A percentile compares a stretch with the other conserved stretches of the same genome.
phyloP scores from a whole-genome alignment of 1,140 invertebrate genomes.

The Bicyclus anynana region DNA sequence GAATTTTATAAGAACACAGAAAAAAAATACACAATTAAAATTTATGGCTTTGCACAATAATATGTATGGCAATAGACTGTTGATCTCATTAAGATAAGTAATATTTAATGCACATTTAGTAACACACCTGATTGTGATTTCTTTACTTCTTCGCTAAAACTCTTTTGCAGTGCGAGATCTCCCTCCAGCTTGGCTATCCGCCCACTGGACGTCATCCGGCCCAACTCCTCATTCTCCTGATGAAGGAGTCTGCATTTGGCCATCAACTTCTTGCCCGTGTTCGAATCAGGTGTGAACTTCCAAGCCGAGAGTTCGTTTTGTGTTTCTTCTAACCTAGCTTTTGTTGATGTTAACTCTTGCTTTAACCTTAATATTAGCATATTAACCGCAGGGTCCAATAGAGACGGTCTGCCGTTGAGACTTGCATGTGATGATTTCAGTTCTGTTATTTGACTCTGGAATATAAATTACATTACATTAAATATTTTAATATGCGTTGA shows the following conservation, averaged over 20 bases:
- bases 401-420: slow-evolving; percentile 84
- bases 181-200: slow-evolving; percentile 96
- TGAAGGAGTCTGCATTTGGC: slow-evolving; percentile 97
- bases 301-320: slow-evolving; percentile 98
- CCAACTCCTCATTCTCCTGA: slow-evolving; percentile 98
- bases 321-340: slow-evolving; percentile 95
- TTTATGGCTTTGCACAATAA: too few relatives aligned
- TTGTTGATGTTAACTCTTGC: slow-evolving; percentile 92
- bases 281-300: slow-evolving; percentile 99
- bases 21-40: too few relatives aligned
- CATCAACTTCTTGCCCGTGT: slow-evolving; percentile 98
- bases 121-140: slow-evolving; percentile 94
- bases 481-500: too few relatives aligned
- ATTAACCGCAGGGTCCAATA: slow-evolving; percentile 97
- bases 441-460: slow-evolving; percentile 94
- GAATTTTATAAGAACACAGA: too few relatives aligned
- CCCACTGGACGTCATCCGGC: slow-evolving; percentile 96
- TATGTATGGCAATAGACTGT: too few relatives aligned
- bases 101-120: too few relatives aligned
- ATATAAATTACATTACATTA: slow-evolving; percentile 16
- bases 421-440: slow-evolving; percentile 90
- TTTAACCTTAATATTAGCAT: slow-evolving; percentile 94
- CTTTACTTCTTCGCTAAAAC: slow-evolving; percentile 97
- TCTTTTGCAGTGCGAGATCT: slow-evolving; percentile 96
- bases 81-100: too few relatives aligned